These are phyloP conservation scores for Eupithecia centaureata DNA, from an alignment of 2,888 invertebrate genomes.

Conservation along the genomic window DNA sequence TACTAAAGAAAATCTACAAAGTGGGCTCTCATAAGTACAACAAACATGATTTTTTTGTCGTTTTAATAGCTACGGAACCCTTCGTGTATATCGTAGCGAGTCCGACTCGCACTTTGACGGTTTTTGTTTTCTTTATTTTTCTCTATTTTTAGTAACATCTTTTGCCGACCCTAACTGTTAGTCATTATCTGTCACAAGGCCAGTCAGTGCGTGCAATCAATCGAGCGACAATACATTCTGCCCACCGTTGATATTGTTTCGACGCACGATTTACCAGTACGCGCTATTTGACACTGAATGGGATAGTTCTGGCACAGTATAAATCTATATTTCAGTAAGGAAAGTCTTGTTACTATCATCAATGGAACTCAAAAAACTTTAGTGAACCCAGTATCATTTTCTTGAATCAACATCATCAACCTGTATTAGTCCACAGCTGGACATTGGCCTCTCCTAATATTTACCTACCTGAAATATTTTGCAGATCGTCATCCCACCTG, in stretches of 20 bases:
- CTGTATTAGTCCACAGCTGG: too few relatives aligned
- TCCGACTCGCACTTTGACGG: too few relatives aligned
- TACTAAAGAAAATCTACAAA: too few relatives aligned
- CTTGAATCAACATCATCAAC: too few relatives aligned
- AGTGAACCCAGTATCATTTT: not conserved
- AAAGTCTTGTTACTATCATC: not conserved
- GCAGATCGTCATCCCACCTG: too few relatives aligned
- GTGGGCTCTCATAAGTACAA: too few relatives aligned
- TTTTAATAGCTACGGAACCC: too few relatives aligned
- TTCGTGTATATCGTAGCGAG: too few relatives aligned
- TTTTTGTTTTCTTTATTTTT: not conserved
- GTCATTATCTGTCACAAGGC: constrained; percentile 46
- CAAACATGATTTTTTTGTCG: too few relatives aligned
- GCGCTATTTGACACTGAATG: constrained; percentile 76
- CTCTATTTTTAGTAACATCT: not conserved
- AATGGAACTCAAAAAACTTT: not conserved
- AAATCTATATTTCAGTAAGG: constrained; percentile 38
- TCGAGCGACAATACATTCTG: constrained; percentile 71
- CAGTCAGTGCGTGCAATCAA: constrained; percentile 64
- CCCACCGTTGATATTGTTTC: constrained; percentile 73
- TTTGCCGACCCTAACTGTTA: constrained; percentile 7
- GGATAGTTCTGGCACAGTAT: constrained; percentile 47
- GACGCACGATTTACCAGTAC: constrained; percentile 79
- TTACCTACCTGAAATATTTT: too few relatives aligned
- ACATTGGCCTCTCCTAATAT: too few relatives aligned